Conservation (phyloP, 1,140 invertebrate species). For the Reticulitermes speratus region DNA sequence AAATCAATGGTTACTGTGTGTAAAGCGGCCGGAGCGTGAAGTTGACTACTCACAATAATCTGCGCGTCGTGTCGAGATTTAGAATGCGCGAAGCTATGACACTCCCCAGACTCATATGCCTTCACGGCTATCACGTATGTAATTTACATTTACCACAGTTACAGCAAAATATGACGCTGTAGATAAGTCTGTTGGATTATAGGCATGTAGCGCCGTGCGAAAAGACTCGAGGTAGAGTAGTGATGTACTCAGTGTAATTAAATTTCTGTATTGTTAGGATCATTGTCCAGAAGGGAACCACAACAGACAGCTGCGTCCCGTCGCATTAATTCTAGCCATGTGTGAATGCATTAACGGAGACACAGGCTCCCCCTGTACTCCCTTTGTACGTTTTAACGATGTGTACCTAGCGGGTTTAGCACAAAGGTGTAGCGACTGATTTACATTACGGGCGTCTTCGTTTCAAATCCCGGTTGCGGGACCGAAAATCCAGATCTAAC, state of each 20-base stretch:
- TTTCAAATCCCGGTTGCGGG: too few species aligned
- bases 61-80: too few species aligned
- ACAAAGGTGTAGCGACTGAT: background rate
- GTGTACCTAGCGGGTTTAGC: background rate
- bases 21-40: too few species aligned
- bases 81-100: too few species aligned
- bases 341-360: background rate
- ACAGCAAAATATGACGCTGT: too few species aligned
- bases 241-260: conserved; percentile 7
- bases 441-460: too few species aligned
- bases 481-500: too few species aligned
- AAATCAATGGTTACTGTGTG: too few species aligned
- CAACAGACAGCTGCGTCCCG: background rate
- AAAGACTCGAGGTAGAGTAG: background rate
- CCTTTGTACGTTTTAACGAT: background rate
- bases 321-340: background rate
- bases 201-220: background rate
- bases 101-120: too few species aligned
- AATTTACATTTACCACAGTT: too few species aligned
- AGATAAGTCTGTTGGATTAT: background rate
- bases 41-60: too few species aligned
- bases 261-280: conserved; percentile 2
- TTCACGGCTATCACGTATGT: too few species aligned
- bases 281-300: conserved; percentile 1
- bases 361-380: background rate